Evolutionary conservation across 1,140 invertebrate genomes (phyloP).

Genomic region (Aplysia californica): DNA sequence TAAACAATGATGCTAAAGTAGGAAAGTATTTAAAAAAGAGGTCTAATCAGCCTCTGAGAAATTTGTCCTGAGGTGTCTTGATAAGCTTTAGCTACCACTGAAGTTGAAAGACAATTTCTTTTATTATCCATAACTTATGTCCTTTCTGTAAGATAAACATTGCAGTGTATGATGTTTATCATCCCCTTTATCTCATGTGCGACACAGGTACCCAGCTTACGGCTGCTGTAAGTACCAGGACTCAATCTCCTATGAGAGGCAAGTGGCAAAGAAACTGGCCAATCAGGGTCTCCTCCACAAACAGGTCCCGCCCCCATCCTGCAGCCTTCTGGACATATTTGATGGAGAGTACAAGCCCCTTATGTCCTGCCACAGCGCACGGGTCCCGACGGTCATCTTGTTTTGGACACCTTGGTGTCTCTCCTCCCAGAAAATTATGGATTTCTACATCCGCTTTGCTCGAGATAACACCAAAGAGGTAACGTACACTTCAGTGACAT

Average conservation of each 20-base stretch:
- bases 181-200: slow-evolving; percentile 23
- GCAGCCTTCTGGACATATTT: slow-evolving; percentile 63
- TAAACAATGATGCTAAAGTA: too few species aligned
- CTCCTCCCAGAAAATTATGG: slow-evolving; percentile 55
- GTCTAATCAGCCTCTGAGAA: too few species aligned
- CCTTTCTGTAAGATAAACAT: too few species aligned
- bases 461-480: slow-evolving; percentile 50
- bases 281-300: slow-evolving; percentile 63
- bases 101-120: too few species aligned
- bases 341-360: slow-evolving; percentile 62
- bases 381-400: slow-evolving; percentile 55
- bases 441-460: slow-evolving; percentile 55
- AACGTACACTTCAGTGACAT: too few species aligned
- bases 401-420: slow-evolving; percentile 67
- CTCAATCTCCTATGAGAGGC: slow-evolving; percentile 55
- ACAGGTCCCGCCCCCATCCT: slow-evolving; percentile 58
- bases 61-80: too few species aligned
- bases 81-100: too few species aligned
- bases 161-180: too few species aligned
- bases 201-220: slow-evolving; percentile 59
- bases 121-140: too few species aligned
- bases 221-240: slow-evolving; percentile 65
- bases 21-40: too few species aligned
- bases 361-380: slow-evolving; percentile 46
- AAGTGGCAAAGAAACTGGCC: slow-evolving; percentile 59